Base-by-base conservation (phyloP, 1,140 invertebrate genomes). In the Hycleus phaleratus region DNA sequence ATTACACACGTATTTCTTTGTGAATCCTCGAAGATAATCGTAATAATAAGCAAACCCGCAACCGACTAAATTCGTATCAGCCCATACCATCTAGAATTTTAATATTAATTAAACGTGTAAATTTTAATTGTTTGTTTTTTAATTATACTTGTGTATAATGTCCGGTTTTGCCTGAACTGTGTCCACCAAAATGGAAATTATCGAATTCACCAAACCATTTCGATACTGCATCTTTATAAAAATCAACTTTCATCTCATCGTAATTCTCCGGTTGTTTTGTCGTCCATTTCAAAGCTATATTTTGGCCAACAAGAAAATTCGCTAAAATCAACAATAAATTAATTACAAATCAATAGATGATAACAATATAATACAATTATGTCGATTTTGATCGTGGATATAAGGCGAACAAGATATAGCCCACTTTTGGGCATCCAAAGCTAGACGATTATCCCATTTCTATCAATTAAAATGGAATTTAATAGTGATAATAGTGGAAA, bases 371-470 rank as follows among this genome's bases (percentile, higher is more conserved):
- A 25, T 40, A 18, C 38, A 38, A 43, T 62, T 64, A 67, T 82
- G 77, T 67, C 80, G 74, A 43, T 72, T 72, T 48, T 71, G 74
- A 70, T 93, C 90, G 68, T 94, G 91, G 7, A 78, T 79, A 45
- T 88, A 82, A 38, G 81, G 78, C 24, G 56, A 48, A 69, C 91
- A 94, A 47, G 84, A 82, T 59, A 89, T 83, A 0, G 91, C 85
- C 88, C 91, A 93, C 65, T 82, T 78, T 69, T 93, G 90, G 5
- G 91, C 91, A 44, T 84, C 78, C 3, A 77, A 73, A 9, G 91
- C 91, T 56, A 95, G 75, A 71, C 93, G 88, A 46, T 93, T 87
- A 70, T 94, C 91, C 91, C 91, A 94, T 65, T 84, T 77, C 86
- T 88, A 58, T 38, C 70, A 74, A 59, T 66, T 4, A 25, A 43